These are phyloP conservation scores for Syngnathus acus DNA, from an alignment of 2,797 vertebrate species.

Conservation along the genomic window DNA sequence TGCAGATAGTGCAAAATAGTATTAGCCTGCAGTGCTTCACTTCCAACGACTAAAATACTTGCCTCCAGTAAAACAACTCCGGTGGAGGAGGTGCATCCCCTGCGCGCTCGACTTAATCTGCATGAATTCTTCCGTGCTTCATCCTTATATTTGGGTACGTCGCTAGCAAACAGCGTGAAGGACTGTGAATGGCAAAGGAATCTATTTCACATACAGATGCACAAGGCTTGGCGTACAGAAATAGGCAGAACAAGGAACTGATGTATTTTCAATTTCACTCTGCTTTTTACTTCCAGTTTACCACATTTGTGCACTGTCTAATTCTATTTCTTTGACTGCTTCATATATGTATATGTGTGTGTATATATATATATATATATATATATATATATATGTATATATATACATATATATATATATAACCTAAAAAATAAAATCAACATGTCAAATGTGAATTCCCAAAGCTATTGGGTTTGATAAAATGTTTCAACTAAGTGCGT, in stretches of 20 bases:
- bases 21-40: constrained; percentile 51
- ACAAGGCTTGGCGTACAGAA: constrained; percentile 39
- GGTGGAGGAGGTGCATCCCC: constrained; percentile 41
- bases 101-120: constrained; percentile 47
- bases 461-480: constrained; percentile 52
- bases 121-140: constrained; percentile 46
- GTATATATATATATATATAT: not conserved
- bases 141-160: constrained; percentile 52
- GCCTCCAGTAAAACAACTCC: constrained; percentile 47
- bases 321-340: constrained; percentile 40
- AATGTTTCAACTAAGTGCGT: constrained; percentile 13
- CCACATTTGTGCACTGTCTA: constrained; percentile 29
- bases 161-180: constrained; percentile 56
- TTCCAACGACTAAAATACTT: constrained; percentile 50
- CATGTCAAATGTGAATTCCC: constrained; percentile 31
- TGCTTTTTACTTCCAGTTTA: constrained; percentile 35
- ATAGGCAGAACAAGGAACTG: constrained; percentile 37
- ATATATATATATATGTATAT: not conserved
- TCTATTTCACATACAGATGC: constrained; percentile 68
- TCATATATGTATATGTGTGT: not conserved
- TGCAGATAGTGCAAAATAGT: constrained; percentile 64
- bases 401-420: no score
- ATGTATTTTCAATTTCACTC: constrained; percentile 49
- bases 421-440: constrained; percentile 19
- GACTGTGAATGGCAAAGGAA: constrained; percentile 54